Base-by-base conservation (phyloP, 2,888 invertebrate species). In the Caradrina kadenii region DNA sequence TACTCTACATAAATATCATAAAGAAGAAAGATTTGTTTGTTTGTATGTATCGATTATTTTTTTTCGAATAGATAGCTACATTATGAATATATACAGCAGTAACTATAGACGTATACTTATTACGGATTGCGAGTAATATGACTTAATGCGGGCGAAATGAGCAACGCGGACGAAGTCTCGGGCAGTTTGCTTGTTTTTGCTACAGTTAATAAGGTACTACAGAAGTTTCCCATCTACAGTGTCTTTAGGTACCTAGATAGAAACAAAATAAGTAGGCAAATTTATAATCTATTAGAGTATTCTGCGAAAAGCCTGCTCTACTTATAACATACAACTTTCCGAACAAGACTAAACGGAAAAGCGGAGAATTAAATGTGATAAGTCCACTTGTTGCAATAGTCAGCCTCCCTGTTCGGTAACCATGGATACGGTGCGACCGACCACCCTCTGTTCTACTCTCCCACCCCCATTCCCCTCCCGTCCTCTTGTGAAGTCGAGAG, bases 301-400 rank as follows among this genome's bases (percentile, higher is more conserved):
- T 62, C 48, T 31, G 21, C 45, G 1, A 13, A 53, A 67, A 52
- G n/a, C n/a, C 11, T 19, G 19, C 50, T 21, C 48, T 42, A 64
- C 31, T 55, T 69, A 49, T 55, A 64, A 15, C 1, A 55, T 59
- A 69, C 65, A 68, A 67, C 35, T 62, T 39, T 35, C 48, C 42
- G 56, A 73, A 67, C 49, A 67, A 63, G 66, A 48, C 63, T 52
- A 63, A 75, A 55, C 50, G 53, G 19, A 73, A 78, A 76, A 74
- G 67, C 80, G 75, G 74, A 76, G 76, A 83, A 79, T 15, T 42
- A 75, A 70, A 79, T 80, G 72, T 65, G 69, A 77, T 81, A 85
- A 84, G 81, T 80, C 76, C 87, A 94, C 94, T 94, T 94, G 94
- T 94, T 94, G 94, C 93, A 90, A 89, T 82, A 85, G 81, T 86